phyloP scores from a whole-genome alignment of 2,888 invertebrate species.

The Clitarchus hookeri region DNA sequence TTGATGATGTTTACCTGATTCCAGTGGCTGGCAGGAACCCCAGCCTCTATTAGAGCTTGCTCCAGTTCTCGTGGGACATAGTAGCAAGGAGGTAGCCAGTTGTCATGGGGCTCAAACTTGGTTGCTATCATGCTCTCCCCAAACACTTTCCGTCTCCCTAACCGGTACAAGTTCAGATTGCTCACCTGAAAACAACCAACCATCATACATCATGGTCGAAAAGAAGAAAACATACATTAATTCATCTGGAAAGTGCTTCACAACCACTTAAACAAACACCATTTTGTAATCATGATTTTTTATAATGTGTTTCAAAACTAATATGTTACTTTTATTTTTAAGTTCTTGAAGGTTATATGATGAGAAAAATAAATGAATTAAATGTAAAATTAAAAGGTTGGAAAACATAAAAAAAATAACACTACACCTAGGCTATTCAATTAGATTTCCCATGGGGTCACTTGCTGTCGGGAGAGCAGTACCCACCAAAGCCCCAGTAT shows the following conservation, averaged over 20 bases:
- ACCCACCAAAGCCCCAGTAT: too few relatives aligned
- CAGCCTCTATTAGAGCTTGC: constrained; percentile 75
- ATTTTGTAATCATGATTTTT: neutral
- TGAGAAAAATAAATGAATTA: too few relatives aligned
- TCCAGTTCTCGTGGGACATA: constrained; percentile 80
- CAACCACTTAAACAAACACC: neutral
- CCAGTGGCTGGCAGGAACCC: constrained; percentile 73
- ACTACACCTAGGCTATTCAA: too few relatives aligned
- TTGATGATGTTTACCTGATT: constrained; percentile 55
- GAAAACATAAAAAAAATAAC: too few relatives aligned
- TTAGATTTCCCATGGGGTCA: too few relatives aligned
- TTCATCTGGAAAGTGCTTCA: neutral
- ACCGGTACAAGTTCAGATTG: constrained; percentile 90
- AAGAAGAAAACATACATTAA: neutral
- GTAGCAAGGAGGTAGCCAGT: constrained; percentile 98
- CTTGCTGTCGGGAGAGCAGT: too few relatives aligned
- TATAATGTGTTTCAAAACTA: too few relatives aligned
- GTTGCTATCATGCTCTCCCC: constrained; percentile 97
- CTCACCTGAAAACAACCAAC: constrained; percentile 62
- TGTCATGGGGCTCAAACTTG: constrained; percentile 99
- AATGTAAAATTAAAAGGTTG: too few relatives aligned
- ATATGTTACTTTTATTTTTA: too few relatives aligned
- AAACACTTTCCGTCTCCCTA: constrained; percentile 85
- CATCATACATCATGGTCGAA: neutral
- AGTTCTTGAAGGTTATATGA: too few relatives aligned